Evolutionary conservation across 2,888 invertebrate species (phyloP), one percentile per base, ranked within the genome.

Genomic region (Sacculina carcini): DNA sequence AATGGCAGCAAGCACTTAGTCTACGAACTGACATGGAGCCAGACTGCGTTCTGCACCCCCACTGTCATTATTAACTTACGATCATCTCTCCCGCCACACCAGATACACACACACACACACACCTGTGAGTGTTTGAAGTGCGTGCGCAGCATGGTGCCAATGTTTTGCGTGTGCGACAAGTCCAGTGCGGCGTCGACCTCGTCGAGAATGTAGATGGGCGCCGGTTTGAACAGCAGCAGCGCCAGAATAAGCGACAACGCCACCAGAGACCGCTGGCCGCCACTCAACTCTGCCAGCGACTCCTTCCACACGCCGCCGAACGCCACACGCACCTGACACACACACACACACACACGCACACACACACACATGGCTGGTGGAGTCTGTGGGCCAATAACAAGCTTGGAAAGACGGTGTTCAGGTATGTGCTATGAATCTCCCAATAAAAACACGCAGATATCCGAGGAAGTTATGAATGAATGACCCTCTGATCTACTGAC

Each of bases 161-260:
- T 96, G 68, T 98, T 98, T 69, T 96, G 94, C 12, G 98, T 98
- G 67, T 98, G 98, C 6, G 86, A 87, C 58, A 94, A 75, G 70
- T 98, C 98, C 26, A 98, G 71, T 9, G 96, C 98, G 1, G 98
- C 94, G 66, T 98, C 98, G 49, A 98, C 90, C 71, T 99, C 98
- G 66, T 98, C 98, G 61, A 98, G 73, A 65, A 99, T 92, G 67
- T 98, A 98, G 16, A 98, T 73, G 7, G 98, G 98, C 26, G 98
- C 98, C 4, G 98, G 96, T 64, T 90, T 89, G 70, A 90, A 98
- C 60, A 86, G 74, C 62, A 96, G 66, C 83, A 99, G 85, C 39
- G 96, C 85, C 60, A 99, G 73, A 60, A 98, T 89, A 53, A 98
- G 73, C 1, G 96, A 90, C 51, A 98, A 72, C 3, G 98, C 96